Base-by-base conservation (phyloP, 2,888 invertebrate species). In the Orthosia incerta region DNA sequence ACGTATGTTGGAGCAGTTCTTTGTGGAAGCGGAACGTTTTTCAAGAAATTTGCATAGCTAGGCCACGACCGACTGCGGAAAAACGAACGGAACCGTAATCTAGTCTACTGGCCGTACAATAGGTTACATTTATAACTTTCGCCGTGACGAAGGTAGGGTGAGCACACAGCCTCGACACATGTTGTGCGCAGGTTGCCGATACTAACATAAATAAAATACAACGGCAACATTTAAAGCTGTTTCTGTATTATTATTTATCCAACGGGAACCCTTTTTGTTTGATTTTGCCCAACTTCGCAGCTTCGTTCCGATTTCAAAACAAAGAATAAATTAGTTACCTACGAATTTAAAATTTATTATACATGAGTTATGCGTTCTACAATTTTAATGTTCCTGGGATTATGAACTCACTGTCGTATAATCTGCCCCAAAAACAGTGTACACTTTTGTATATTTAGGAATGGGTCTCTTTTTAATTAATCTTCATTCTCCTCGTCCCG, bases 11-110 rank as follows among this genome's bases (percentile, higher is more conserved):
- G 71, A 50, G 68, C 53, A 79, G 72, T 79, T 80, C 81, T 81
- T 80, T 83, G 84, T 83, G 90, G 87, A 86, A 87, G 88, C 85
- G 68, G 80, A 86, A 87, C 87, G 85, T 89, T 90, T 89, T 89
- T 88, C 90, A 89, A 89, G 89, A 90, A 89, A 92, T 93, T 91
- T 91, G 89, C 92, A 92, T 92, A 91, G 89, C 87, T 88, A 88
- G 88, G 87, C 85, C 88, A 87, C 85, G 85, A 86, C 85, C 81
- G 79, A 86, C 85, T 83, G 76, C 82, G 87, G 87, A 87, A 87
- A 85, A 84, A 84, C 87, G 83, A 84, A 79, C 85, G 85, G 86
- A 88, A 88, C 87, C 82, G 84, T 87, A 87, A 88, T 89, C 86
- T 87, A 89, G 83, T 82, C 84, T 67, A 80, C 79, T 78, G 84